phyloP scores from a whole-genome alignment of 2,113 vertebrate genomes.

The Salvelinus sp. region DNA sequence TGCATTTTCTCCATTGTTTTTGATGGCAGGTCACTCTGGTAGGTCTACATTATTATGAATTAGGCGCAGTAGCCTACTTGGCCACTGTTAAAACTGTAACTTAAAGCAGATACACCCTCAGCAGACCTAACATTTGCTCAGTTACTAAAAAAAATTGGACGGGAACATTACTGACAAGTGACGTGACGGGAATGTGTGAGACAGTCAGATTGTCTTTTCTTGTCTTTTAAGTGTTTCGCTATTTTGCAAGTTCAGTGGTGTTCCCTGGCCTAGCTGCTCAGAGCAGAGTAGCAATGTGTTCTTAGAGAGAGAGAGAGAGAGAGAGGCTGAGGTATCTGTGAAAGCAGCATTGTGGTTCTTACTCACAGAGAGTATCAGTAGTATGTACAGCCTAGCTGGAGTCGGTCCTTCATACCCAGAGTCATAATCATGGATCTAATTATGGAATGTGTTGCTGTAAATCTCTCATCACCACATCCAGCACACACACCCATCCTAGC shows the following conservation, averaged over 20 bases:
- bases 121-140: too few species aligned
- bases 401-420: constrained; percentile 59
- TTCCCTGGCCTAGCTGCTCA: neutral
- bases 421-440: constrained; percentile 71
- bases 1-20: too few species aligned
- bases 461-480: constrained; percentile 38
- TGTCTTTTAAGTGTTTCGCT: neutral
- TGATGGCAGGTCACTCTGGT: too few species aligned
- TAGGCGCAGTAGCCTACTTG: too few species aligned
- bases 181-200: neutral
- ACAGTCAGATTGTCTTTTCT: neutral
- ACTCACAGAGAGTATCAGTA: constrained; percentile 23
- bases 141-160: too few species aligned
- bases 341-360: constrained; percentile 31
- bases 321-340: constrained; percentile 42
- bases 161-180: too few species aligned
- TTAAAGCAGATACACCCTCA: too few species aligned
- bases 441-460: constrained; percentile 73
- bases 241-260: neutral
- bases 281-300: too few species aligned
- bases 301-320: constrained; percentile 18
- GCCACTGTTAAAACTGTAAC: too few species aligned
- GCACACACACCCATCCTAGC: neutral
- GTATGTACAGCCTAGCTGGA: constrained; percentile 30
- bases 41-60: too few species aligned